These are phyloP conservation scores for Aselliscus stoliczkanus DNA, from an alignment of 2,797 vertebrate genomes.

Conservation along the genomic window DNA sequence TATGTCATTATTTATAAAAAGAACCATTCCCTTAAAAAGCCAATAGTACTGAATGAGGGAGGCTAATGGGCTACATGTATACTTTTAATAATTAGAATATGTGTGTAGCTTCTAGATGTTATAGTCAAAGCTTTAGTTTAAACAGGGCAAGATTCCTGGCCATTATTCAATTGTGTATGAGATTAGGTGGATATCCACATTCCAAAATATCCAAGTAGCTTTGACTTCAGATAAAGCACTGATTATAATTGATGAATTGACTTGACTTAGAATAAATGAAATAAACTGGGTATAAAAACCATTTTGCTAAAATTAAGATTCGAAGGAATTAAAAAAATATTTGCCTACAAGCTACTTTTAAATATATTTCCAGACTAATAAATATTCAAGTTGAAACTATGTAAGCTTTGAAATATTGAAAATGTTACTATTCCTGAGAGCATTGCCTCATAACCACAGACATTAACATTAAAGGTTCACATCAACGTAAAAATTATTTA, in stretches of 20 bases:
- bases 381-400: background rate
- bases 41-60: background rate
- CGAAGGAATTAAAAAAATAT: constrained; percentile 16
- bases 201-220: background rate
- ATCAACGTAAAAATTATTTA: background rate
- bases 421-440: background rate
- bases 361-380: background rate
- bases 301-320: background rate
- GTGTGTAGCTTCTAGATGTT: background rate
- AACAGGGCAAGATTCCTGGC: background rate
- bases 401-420: background rate
- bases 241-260: background rate
- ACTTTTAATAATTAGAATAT: background rate
- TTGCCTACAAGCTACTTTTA: background rate
- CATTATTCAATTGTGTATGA: background rate
- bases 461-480: background rate
- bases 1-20: constrained; percentile 15
- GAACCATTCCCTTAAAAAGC: background rate
- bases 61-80: background rate
- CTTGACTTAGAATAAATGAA: background rate
- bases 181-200: background rate
- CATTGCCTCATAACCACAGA: background rate
- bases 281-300: background rate
- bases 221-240: background rate
- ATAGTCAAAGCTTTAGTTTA: background rate